A percentile compares a stretch with the other conserved stretches of the same genome.
These are phyloP conservation scores for Pantherophis guttatus DNA, from an alignment of 2,113 vertebrate species.

Conservation along the genomic window DNA sequence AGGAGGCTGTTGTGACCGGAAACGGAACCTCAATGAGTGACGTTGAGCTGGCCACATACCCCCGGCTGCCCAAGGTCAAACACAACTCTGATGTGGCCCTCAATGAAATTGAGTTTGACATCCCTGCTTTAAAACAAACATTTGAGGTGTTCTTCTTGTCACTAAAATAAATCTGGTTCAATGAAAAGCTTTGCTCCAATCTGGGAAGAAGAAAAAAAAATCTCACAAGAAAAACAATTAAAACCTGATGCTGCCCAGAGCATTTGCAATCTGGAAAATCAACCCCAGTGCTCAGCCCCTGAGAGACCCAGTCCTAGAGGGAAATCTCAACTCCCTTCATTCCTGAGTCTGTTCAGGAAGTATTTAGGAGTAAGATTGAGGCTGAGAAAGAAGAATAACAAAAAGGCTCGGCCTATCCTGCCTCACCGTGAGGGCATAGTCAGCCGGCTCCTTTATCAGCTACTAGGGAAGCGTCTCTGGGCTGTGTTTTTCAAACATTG, in stretches of 20 bases:
- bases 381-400: conserved; percentile 17
- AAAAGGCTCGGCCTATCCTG: background rate
- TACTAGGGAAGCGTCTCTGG: conserved; percentile 47
- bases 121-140: background rate
- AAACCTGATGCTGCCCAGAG: conserved; percentile 22
- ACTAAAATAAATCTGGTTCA: background rate
- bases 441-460: conserved; percentile 41
- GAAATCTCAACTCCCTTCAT: background rate
- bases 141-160: background rate
- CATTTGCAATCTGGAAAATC: conserved; percentile 54
- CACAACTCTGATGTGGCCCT: too few species aligned
- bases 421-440: conserved; percentile 24
- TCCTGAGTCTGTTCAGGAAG: background rate
- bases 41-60: too few species aligned
- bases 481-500: conserved; percentile 74
- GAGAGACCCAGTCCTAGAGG: background rate
- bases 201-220: background rate
- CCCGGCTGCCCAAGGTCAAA: too few species aligned
- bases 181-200: background rate
- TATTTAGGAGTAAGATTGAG: conserved; percentile 1
- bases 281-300: conserved; percentile 37
- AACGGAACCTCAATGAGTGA: too few species aligned
- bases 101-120: too few species aligned
- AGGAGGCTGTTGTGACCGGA: too few species aligned
- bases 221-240: background rate